Base-by-base conservation (phyloP, 2,113 vertebrate genomes). In the Rafetus swinhoei region DNA sequence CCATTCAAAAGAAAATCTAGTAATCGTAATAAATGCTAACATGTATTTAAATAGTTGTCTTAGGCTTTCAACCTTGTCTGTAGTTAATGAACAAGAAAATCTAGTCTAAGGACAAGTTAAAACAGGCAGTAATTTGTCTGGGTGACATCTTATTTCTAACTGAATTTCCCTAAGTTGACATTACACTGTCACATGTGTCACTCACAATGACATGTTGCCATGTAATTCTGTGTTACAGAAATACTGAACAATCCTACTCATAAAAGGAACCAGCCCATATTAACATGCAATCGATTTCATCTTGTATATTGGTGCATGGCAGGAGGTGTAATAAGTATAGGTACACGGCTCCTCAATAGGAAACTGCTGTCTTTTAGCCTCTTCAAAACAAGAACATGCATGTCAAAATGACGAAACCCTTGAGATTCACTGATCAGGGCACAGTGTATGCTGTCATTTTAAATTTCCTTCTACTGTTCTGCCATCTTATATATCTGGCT, bases 81-180 rank as follows among this genome's bases (percentile, higher is more conserved):
- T 65, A 94, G 81, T 96, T 96, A 96, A 95, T 92, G 88, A 97
- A 96, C 79, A 96, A 96, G 97, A 97, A 96, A 91, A 96, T 96
- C 84, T 95, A 77, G 95, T 96, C 90, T 89, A 93, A 93, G 86
- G 97, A 86, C 88, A 92, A 92, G 94, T 96, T 90, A 94, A 96
- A 95, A 96, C 82, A 95, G 86, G 89, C 88, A 91, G 84, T 88
- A 93, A 93, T 93, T 94, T 86, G 84, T 95, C 91, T 84, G 90
- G 89, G 88, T 94, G 96, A 97, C 90, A 94, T 90, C 89, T 96
- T 90, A 62, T 85, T 94, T 87, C 1, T n/a, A 86, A 86, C 0
- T 65, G 86, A 54, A 81, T 95, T 89, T 95, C 88, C 87, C 87
- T 32, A 29, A 74, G 29, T 93, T 14, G 53, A 79, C 85, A 94